Base-by-base conservation (phyloP, 2,888 invertebrate genomes). In the Gymnoscelis rufifasciata region DNA sequence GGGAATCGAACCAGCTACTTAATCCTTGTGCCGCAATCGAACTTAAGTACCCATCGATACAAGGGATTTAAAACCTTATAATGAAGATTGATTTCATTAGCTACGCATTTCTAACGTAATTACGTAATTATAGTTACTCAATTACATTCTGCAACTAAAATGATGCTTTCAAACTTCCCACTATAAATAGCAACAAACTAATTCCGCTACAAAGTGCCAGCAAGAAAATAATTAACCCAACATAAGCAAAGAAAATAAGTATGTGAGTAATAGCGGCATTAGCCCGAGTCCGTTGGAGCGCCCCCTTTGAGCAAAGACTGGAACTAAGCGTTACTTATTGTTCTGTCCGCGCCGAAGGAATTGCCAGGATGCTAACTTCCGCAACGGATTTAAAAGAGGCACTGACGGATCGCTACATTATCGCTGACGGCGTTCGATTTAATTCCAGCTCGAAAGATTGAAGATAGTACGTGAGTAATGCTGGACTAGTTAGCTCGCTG, bases 321-420 rank as follows among this genome's bases (percentile, higher is more conserved):
- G 64, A 60, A 64, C 74, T 76, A 74, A 79, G 77, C 75, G 70
- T 78, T 78, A 79, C 76, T 77, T 78, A 77, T 75, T 68, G 71
- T 73, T 64, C 71, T 63, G 69, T 71, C 72, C 65, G 62, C 68
- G 50, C 45, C 35, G 38, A 45, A 50, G 50, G 45, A 74, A 74
- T 77, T 69, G 75, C 75, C 60, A 68, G 73, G 71, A 72, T 71
- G 74, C 62, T 72, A 68, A 68, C 75, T 75, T 70, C 71, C 70
- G 65, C 64, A 68, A 66, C 65, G 74, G 79, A 76, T 74, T 79
- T 81, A 76, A 75, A 75, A 63, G 70, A 71, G 78, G 71, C 79
- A 78, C 74, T 81, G 81, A 82, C 69, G 71, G 72, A 81, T 81
- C 57, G 78, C 74, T 71, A 75, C 80, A 79, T 79, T 81, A 80